Percentiles rank a stretch among this genome's conserved stretches.
phyloP scores from a whole-genome alignment of 2,888 invertebrate genomes.

The Diarsia brunnea region DNA sequence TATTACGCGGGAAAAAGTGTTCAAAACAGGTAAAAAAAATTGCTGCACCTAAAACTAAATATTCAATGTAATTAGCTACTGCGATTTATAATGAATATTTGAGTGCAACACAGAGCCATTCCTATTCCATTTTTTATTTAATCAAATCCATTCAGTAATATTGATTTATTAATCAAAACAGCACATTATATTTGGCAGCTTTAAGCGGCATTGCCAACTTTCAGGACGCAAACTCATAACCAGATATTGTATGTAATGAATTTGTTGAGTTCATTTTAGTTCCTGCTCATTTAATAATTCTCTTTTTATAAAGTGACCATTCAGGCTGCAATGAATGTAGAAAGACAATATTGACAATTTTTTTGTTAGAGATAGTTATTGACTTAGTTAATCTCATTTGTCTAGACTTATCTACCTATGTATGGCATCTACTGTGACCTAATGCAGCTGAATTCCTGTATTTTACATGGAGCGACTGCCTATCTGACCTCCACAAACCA shows the following conservation, averaged over 20 bases:
- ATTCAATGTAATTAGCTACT: not conserved
- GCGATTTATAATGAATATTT: not conserved
- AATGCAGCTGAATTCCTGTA: conserved; percentile 1
- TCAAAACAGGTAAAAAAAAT: too few relatives aligned
- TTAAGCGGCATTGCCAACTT: not conserved
- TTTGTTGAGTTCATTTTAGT: not conserved
- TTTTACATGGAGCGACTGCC: not conserved
- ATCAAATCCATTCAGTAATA: too few relatives aligned
- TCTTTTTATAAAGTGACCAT: not conserved
- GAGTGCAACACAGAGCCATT: not conserved
- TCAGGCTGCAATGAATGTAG: conserved; percentile 18
- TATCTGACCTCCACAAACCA: not conserved
- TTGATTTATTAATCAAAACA: too few relatives aligned
- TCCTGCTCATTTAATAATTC: conserved; percentile 29
- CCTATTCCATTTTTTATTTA: not conserved
- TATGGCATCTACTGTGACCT: not conserved
- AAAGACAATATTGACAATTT: conserved; percentile 54
- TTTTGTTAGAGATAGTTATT: conserved; percentile 36
- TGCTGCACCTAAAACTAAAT: not conserved
- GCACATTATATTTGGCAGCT: not conserved
- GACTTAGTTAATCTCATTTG: not conserved
- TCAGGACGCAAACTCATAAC: not conserved
- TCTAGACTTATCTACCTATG: not conserved
- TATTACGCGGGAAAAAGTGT: too few relatives aligned
- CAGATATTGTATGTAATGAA: not conserved